Evolutionary conservation across 2,888 invertebrate species (phyloP).

Genomic region (Alsophila aescularia): DNA sequence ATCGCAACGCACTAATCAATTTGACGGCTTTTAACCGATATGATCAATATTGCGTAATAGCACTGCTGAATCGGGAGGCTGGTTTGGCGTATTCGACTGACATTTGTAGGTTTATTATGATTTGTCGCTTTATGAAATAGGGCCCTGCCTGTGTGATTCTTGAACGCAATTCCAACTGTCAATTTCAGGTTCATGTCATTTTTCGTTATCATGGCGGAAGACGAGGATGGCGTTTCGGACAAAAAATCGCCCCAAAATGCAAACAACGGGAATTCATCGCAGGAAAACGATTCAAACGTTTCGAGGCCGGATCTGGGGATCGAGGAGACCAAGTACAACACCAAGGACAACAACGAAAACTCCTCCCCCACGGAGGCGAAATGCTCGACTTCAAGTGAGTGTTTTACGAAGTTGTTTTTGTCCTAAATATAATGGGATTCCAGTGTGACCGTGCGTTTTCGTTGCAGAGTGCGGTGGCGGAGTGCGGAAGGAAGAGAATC

Average conservation of each 20-base stretch:
- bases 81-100: too few species aligned
- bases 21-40: too few species aligned
- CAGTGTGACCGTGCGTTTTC: conserved; percentile 53
- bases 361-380: conserved; percentile 64
- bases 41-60: too few species aligned
- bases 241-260: conserved; percentile 78
- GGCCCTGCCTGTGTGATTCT: conserved; percentile 34
- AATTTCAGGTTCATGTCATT: too few species aligned
- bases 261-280: conserved; percentile 63
- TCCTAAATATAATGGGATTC: conserved; percentile 72
- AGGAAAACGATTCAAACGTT: conserved; percentile 71
- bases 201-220: conserved; percentile 83
- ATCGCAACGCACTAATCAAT: too few species aligned
- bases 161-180: conserved; percentile 63
- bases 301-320: conserved; percentile 79
- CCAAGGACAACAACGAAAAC: conserved; percentile 71
- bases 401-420: conserved; percentile 77
- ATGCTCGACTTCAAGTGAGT: conserved; percentile 78
- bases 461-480: conserved; percentile 75
- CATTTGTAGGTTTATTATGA: too few species aligned
- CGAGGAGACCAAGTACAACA: conserved; percentile 77
- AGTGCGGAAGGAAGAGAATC: conserved; percentile 88
- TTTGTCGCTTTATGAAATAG: too few species aligned
- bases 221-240: conserved; percentile 81
- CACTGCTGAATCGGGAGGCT: too few species aligned